Evolutionary conservation across 2,888 invertebrate genomes (phyloP).

Genomic region (Caenorhabditis macrosperma): DNA sequence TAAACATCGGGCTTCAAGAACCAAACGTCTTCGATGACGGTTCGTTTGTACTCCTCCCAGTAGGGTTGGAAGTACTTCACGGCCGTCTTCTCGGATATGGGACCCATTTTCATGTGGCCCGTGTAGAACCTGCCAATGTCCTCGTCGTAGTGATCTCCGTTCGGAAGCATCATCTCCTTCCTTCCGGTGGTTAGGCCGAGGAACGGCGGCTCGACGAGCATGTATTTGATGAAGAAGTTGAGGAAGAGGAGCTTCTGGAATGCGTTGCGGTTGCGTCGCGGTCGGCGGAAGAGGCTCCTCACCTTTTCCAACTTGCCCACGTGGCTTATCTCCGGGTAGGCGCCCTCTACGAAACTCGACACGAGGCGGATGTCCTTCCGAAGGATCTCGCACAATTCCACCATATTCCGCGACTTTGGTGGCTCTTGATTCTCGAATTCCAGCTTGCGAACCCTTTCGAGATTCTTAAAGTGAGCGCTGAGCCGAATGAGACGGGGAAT

Average conservation of each 20-base stretch:
- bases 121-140: slow-evolving; percentile 46
- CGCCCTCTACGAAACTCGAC: slow-evolving; percentile 39
- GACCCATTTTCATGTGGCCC: slow-evolving; percentile 6
- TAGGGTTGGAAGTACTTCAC: slow-evolving; percentile 44
- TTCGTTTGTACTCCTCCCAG: slow-evolving; percentile 51
- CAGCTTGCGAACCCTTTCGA: slow-evolving; percentile 33
- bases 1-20: slow-evolving; percentile 48
- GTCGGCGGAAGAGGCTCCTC: too few relatives aligned
- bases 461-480: slow-evolving; percentile 33
- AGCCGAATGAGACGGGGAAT: slow-evolving; percentile 34
- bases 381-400: slow-evolving; percentile 39
- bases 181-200: slow-evolving; percentile 37
- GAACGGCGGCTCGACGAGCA: slow-evolving; percentile 51
- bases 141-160: slow-evolving; percentile 48
- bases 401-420: slow-evolving; percentile 51
- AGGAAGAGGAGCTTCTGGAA: slow-evolving; percentile 42
- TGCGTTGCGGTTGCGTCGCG: too few relatives aligned
- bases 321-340: slow-evolving; percentile 39
- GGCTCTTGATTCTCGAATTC: slow-evolving; percentile 48
- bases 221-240: slow-evolving; percentile 53
- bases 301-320: slow-evolving; percentile 38
- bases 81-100: not conserved
- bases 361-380: slow-evolving; percentile 41
- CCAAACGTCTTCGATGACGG: slow-evolving; percentile 42
- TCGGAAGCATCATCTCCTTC: slow-evolving; percentile 40